phyloP scores from a whole-genome alignment of 2,888 invertebrate species.

The Nemapogon koenigi region DNA sequence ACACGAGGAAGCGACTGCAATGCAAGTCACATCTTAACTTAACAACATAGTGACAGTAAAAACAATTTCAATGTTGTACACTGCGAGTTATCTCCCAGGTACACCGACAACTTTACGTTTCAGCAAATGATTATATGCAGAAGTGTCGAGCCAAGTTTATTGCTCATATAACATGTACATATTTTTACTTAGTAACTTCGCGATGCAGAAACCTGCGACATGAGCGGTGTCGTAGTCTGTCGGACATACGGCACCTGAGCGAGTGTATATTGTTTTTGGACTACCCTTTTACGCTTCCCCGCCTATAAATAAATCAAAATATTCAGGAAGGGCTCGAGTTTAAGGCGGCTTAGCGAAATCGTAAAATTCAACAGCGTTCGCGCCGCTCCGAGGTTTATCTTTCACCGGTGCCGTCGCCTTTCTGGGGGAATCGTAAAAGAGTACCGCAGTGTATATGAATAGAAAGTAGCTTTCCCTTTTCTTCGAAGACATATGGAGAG shows the following conservation, averaged over 20 bases:
- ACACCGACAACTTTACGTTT: not conserved
- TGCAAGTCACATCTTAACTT: too few species aligned
- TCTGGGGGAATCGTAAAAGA: constrained; percentile 59
- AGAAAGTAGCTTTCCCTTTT: constrained; percentile 50
- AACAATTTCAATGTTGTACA: too few species aligned
- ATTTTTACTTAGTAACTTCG: too few species aligned
- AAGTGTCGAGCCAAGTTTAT: too few species aligned
- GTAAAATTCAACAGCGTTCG: constrained; percentile 62
- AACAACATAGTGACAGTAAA: too few species aligned
- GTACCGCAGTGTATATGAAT: constrained; percentile 53
- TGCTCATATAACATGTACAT: too few species aligned
- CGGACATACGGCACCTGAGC: constrained; percentile 25
- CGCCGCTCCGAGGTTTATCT: constrained; percentile 55
- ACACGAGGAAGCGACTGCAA: constrained; percentile 45
- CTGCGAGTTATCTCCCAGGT: not conserved
- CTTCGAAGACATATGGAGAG: constrained; percentile 40
- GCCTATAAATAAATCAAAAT: constrained; percentile 65
- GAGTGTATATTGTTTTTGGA: constrained; percentile 53
- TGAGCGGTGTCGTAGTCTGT: not conserved
- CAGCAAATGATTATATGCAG: too few species aligned
- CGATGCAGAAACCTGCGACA: too few species aligned
- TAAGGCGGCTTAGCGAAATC: constrained; percentile 63
- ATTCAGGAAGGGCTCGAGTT: constrained; percentile 63
- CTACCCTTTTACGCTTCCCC: constrained; percentile 58
- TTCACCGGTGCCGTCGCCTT: constrained; percentile 49